Conservation (phyloP, 2,113 vertebrate genomes). For the Carlito syrichta region DNA sequence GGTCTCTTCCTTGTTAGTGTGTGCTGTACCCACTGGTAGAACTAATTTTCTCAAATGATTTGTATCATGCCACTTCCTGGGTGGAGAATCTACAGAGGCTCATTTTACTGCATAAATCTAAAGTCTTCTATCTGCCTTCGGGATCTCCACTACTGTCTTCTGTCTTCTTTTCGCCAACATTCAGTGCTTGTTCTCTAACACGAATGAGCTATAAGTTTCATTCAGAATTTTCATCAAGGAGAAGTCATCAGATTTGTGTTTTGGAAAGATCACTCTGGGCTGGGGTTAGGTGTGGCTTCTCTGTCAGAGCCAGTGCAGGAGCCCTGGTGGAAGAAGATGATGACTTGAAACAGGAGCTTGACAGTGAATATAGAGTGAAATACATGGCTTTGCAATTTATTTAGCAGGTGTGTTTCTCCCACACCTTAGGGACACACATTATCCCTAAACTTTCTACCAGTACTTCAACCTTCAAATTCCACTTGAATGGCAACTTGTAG, state of each 20-base stretch:
- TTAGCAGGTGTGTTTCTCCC: background rate
- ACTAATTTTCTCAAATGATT: background rate
- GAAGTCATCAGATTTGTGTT: background rate
- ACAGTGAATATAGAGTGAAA: background rate
- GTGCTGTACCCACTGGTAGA: accelerated
- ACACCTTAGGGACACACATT: background rate
- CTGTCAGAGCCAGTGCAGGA: background rate
- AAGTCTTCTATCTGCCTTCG: background rate
- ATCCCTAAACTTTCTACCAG: background rate
- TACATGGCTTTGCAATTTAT: background rate
- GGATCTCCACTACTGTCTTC: background rate
- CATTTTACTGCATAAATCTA: background rate
- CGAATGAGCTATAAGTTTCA: background rate
- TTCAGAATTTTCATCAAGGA: background rate
- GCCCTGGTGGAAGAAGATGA: background rate
- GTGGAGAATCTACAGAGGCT: background rate
- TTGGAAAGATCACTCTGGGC: background rate
- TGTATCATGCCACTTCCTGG: background rate
- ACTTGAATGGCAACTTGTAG: background rate
- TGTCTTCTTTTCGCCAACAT: background rate
- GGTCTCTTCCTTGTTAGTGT: background rate
- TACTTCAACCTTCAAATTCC: background rate
- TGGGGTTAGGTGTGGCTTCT: background rate
- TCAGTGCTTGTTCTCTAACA: background rate
- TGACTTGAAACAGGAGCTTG: background rate